Percentiles rank a stretch among this genome's conserved stretches.
These are phyloP conservation scores for Kryphioiulus occultus DNA, from an alignment of 2,888 invertebrate genomes.

Conservation along the genomic window DNA sequence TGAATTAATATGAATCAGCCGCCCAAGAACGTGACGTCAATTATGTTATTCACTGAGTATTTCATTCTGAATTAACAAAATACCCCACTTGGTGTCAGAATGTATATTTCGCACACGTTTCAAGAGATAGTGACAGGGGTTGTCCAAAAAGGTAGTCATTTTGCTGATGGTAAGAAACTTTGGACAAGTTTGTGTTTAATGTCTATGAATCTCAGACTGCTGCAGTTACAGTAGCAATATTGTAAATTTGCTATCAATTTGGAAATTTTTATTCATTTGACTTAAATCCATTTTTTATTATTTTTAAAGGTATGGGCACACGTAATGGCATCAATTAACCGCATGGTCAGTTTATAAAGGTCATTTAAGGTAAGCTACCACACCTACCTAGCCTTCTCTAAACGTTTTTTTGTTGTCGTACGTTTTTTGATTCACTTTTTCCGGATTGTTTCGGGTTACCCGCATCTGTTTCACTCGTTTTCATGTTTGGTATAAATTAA, in stretches of 20 bases:
- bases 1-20: too few species aligned
- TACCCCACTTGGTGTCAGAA: too few species aligned
- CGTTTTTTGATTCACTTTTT: neutral
- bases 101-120: too few species aligned
- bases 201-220: too few species aligned
- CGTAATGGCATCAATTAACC: conserved; percentile 50
- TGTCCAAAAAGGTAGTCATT: too few species aligned
- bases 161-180: too few species aligned
- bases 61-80: too few species aligned
- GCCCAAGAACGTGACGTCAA: too few species aligned
- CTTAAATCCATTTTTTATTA: conserved; percentile 38
- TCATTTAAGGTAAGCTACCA: conserved; percentile 13
- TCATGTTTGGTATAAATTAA: conserved; percentile 1
- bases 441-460: neutral
- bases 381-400: neutral
- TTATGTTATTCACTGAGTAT: too few species aligned
- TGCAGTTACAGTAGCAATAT: too few species aligned
- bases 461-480: neutral
- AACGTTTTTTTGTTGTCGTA: neutral
- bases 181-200: too few species aligned
- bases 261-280: conserved; percentile 1
- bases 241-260: neutral
- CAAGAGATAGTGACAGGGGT: too few species aligned
- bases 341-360: conserved; percentile 44
- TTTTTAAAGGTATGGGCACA: conserved; percentile 49